Conservation (phyloP, 2,797 vertebrate genomes). For the Acipenser ruthenus region DNA sequence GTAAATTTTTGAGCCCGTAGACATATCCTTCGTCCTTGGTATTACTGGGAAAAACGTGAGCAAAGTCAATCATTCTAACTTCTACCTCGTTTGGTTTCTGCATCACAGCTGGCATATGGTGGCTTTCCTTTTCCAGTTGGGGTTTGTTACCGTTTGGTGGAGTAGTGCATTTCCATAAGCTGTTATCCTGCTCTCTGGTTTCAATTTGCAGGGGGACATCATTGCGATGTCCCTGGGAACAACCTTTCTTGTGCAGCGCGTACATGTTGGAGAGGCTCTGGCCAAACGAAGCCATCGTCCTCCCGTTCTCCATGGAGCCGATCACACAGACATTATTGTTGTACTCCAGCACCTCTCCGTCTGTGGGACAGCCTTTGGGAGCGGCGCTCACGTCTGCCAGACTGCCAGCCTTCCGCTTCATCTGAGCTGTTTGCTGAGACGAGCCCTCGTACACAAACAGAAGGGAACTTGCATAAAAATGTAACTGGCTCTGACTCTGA, state of each 20-base stretch:
- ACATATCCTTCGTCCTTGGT: conserved; percentile 84
- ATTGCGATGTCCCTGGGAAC: conserved; percentile 54
- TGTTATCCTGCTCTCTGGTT: conserved; percentile 57
- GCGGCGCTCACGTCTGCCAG: conserved; percentile 41
- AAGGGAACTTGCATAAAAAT: conserved; percentile 92
- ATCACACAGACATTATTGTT: conserved; percentile 81
- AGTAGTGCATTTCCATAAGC: conserved; percentile 56
- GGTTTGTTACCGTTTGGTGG: conserved; percentile 70
- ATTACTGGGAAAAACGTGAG: conserved; percentile 88
- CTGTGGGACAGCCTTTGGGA: conserved; percentile 43
- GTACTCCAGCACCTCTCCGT: conserved; percentile 69
- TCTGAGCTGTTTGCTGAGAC: conserved; percentile 19
- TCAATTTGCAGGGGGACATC: conserved; percentile 46
- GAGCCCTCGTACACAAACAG: conserved; percentile 92
- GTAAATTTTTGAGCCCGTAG: conserved; percentile 86
- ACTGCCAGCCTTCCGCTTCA: conserved; percentile 34
- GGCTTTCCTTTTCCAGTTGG: conserved; percentile 64
- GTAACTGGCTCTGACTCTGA: conserved; percentile 77
- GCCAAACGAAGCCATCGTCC: conserved; percentile 52
- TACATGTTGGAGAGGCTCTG: conserved; percentile 71
- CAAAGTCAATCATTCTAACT: conserved; percentile 96
- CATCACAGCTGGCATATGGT: conserved; percentile 35
- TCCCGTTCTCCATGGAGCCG: conserved; percentile 51
- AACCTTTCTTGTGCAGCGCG: conserved; percentile 69
- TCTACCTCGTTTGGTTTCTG: conserved; percentile 58